phyloP scores from a whole-genome alignment of 2,113 vertebrate genomes.

The Oryzias javanicus region DNA sequence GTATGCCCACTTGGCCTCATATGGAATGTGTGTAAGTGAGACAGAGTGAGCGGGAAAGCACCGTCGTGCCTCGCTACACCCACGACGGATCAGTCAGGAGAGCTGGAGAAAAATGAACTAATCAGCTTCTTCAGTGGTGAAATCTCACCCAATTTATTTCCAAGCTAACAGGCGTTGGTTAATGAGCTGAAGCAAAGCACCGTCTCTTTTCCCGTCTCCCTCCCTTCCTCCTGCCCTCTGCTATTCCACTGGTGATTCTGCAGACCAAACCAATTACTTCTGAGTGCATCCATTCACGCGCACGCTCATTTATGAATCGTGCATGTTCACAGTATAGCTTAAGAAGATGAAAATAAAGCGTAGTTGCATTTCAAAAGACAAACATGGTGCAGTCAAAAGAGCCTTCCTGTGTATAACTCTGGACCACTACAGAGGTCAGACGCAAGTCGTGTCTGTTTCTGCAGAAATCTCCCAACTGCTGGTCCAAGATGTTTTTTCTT shows the following conservation, averaged over 20 bases:
- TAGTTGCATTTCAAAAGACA: conserved; percentile 1
- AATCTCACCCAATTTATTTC: conserved; percentile 78
- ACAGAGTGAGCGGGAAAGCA: conserved; percentile 39
- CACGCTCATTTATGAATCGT: conserved; percentile 21
- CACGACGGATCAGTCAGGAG: conserved; percentile 59
- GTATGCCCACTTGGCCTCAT: conserved; percentile 25
- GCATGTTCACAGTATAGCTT: conserved; percentile 25
- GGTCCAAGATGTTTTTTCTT: too few species aligned
- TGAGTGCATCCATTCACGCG: conserved; percentile 30
- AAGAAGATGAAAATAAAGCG: conserved; percentile 2
- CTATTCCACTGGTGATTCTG: conserved; percentile 58
- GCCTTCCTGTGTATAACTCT: too few species aligned
- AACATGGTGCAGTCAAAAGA: not conserved
- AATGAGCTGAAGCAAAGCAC: conserved; percentile 75
- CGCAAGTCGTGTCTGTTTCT: too few species aligned
- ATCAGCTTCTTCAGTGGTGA: conserved; percentile 71
- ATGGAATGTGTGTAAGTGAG: conserved; percentile 45
- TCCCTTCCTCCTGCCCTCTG: conserved; percentile 47
- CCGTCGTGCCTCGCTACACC: conserved; percentile 55
- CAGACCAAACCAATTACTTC: conserved; percentile 65
- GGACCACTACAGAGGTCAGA: too few species aligned
- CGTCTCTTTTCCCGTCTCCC: conserved; percentile 67
- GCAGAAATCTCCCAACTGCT: too few species aligned
- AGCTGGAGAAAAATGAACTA: conserved; percentile 69
- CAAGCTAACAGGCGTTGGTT: conserved; percentile 75